Evolutionary conservation across 1,140 invertebrate genomes (phyloP).

Genomic region (Helicoverpa zea): DNA sequence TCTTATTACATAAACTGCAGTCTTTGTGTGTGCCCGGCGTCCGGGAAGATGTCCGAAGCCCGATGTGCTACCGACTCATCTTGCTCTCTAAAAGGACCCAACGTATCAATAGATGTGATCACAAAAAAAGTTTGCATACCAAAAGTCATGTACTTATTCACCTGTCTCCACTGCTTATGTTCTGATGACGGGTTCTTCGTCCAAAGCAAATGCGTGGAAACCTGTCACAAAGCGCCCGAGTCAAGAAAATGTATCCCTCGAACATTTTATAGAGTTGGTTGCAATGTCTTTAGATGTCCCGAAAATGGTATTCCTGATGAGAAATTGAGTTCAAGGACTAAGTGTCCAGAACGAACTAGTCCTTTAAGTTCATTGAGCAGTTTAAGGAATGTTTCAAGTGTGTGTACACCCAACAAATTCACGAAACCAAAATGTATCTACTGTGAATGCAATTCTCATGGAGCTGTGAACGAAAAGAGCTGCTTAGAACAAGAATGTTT

Average conservation of each 20-base stretch:
- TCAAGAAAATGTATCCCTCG: conserved; percentile 63
- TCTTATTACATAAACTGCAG: conserved; percentile 77
- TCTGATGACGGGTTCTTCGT: conserved; percentile 70
- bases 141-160: conserved; percentile 75
- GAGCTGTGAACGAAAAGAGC: conserved; percentile 64
- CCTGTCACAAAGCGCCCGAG: conserved; percentile 58
- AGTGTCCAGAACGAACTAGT: conserved; percentile 49
- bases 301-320: conserved; percentile 62
- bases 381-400: conserved; percentile 53
- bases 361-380: background rate
- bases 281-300: conserved; percentile 74
- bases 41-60: conserved; percentile 65
- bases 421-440: conserved; percentile 73
- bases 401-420: conserved; percentile 69
- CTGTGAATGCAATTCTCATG: conserved; percentile 70
- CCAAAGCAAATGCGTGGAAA: conserved; percentile 71
- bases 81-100: conserved; percentile 57
- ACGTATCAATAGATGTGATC: conserved; percentile 49
- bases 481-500: conserved; percentile 74
- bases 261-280: conserved; percentile 70
- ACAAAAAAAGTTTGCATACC: conserved; percentile 71
- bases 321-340: conserved; percentile 54
- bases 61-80: conserved; percentile 69
- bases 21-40: conserved; percentile 74
- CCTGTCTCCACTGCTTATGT: conserved; percentile 76